Base-by-base conservation (phyloP, 2,113 vertebrate genomes). In the Rhea pennata region DNA sequence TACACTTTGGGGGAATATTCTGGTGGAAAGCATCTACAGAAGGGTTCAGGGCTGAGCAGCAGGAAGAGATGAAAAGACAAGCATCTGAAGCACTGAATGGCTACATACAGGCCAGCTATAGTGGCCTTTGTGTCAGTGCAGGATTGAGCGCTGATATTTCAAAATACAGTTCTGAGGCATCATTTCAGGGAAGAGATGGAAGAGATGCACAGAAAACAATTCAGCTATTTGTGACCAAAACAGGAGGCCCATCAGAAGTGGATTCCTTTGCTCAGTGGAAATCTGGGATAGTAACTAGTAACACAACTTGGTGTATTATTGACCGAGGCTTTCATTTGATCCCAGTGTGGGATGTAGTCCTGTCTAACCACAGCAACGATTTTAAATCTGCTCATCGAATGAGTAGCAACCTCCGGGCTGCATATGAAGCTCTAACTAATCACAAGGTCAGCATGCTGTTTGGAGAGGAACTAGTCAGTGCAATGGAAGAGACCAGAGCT, bases 1-100 rank as follows among this genome's bases (percentile, higher is more conserved):
- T 98, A 42, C 97, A 98, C 62, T 96, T 98, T 16, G 98, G 98
- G 36, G 98, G 97, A 17, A 97, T 98, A 82, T 98, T 96, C 88
- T 97, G 96, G 96, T 98, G 97, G 97, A 98, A 97, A 71, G 97
- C 96, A 0, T 73, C 61, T 14, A 44, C 39, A 7, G 85, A 93
- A 87, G 97, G 95, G 6, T 97, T 98, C 75, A n/a, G 8, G 29
- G 51, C 13, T 0, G 80, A 97, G 19, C 70, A 97, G 12, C 2
- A 33, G 67, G 70, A 84, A 12, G 92, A 97, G 66, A 21, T 96
- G 33, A 98, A 96, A 33, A 27, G 3, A 23, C 81, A 70, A 27
- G 39, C 62, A 4, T 91, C 48, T 7, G 6, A 97, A 26, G 93
- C 76, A 0, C 90, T 98, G 8, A 19, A 86, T 33, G 3, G 0